Percentiles rank a stretch among this genome's conserved stretches.
Evolutionary conservation across 2,113 vertebrate species (phyloP).

Genomic region (Epinephelus fuscoguttatus): DNA sequence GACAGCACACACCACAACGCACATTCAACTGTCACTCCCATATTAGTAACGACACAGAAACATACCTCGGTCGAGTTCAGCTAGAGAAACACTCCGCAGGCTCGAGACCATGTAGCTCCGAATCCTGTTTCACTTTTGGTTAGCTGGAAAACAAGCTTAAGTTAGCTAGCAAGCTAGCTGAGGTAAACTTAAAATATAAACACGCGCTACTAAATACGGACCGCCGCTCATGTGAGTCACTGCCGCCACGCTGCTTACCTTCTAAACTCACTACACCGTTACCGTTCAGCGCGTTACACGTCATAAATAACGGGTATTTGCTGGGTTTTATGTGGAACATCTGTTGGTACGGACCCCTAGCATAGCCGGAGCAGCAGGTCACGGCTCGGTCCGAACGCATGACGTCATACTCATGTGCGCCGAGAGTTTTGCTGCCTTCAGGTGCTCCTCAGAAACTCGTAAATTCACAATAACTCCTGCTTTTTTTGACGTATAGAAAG

Average conservation of each 20-base stretch:
- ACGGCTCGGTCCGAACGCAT: constrained; percentile 65
- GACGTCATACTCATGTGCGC: constrained; percentile 68
- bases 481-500: background rate
- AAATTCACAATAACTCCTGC: background rate
- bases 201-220: constrained; percentile 16
- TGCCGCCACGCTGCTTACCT: background rate
- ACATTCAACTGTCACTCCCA: background rate
- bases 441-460: background rate
- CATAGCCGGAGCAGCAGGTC: constrained; percentile 73
- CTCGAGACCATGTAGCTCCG: background rate
- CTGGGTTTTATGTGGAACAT: constrained; percentile 40
- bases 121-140: constrained; percentile 57
- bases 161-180: constrained; percentile 69
- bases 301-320: background rate
- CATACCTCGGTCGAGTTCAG: constrained; percentile 35
- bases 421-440: constrained; percentile 43
- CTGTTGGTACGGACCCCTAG: constrained; percentile 54
- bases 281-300: background rate
- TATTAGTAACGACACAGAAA: background rate
- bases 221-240: background rate
- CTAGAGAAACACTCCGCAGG: background rate
- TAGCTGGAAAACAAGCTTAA: constrained; percentile 24
- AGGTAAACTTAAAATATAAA: constrained; percentile 60
- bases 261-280: too few relatives aligned
- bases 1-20: constrained; percentile 6